Base-by-base conservation (phyloP, 2,888 invertebrate genomes). In the Himalopsyche tibetana region DNA sequence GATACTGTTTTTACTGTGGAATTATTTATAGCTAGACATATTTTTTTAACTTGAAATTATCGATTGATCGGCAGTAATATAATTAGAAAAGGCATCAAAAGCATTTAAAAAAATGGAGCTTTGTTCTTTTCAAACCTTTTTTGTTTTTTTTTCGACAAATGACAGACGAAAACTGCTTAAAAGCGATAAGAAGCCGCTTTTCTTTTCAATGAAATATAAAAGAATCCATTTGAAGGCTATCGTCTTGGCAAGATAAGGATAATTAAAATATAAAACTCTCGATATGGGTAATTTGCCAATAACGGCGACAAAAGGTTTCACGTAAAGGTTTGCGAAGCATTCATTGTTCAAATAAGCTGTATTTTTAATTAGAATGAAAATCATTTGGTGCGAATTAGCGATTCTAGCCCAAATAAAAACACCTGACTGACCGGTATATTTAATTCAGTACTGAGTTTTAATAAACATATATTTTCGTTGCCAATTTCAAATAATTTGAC, bases 81-180 rank as follows among this genome's bases (percentile, higher is more conserved):
- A 45, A 45, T 11, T 45, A 8, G 45, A 45, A 45, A 11, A 45
- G 45, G 5, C 45, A 45, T 9, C 9, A 9, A 45, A 15, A 51
- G 12, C 15, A 51, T 51, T 51, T 51, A 4, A 15, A 51, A 45
- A 15, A 51, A 15, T 51, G 12, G 6, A 19, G 19, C 19, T 19
- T 63, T 63, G 63, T 63, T 51, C 51, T 51, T 9, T n/a, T n/a
- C 56, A 9, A 56, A n/a, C 17, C 56, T 5, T n/a, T 19, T 56
- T 56, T 56, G 56, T 56, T 63, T 63, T 63, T 63, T 63, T 63
- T 63, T 63, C 63, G 63, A 63, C 19, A 63, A n/a, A 19, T 63
- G 19, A 63, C 19, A 63, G 63, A 17, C 56, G n/a, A 19, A 56
- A 56, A 56, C 56, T 56, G 63, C 15, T 63, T 63, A 8, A 63